These are phyloP conservation scores for Coendou prehensilis DNA, from an alignment of 2,797 vertebrate genomes.

Conservation along the genomic window DNA sequence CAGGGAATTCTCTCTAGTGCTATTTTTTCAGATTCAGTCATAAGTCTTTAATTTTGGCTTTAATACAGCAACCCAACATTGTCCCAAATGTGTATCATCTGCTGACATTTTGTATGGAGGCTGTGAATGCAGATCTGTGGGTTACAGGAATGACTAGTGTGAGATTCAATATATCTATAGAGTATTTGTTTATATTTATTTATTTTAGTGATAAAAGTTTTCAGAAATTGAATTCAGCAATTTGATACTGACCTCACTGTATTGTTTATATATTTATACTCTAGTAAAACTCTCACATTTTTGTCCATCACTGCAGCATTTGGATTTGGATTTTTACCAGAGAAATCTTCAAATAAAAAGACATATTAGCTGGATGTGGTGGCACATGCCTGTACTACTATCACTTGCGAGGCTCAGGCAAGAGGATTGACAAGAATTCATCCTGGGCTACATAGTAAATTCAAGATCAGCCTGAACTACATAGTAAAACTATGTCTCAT, in stretches of 20 bases:
- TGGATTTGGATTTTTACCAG: not conserved
- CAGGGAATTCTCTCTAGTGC: not conserved
- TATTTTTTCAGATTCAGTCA: not conserved
- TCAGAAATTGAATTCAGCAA: not conserved
- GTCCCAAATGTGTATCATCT: not conserved
- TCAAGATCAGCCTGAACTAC: not conserved
- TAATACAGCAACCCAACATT: not conserved
- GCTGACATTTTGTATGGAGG: not conserved
- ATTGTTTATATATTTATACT: not conserved
- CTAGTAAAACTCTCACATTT: not conserved
- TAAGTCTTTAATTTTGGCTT: not conserved
- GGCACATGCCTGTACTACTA: not conserved
- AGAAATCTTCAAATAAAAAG: constrained; percentile 11
- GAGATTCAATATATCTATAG: not conserved
- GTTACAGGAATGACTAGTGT: not conserved
- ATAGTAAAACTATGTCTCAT: not conserved
- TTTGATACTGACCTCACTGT: not conserved
- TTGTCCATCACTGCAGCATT: not conserved
- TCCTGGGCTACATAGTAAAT: not conserved
- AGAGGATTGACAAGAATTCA: not conserved
- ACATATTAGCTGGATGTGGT: not conserved
- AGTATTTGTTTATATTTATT: not conserved
- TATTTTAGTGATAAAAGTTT: not conserved
- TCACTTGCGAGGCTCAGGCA: not conserved
- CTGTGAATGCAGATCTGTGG: accelerated